Base-by-base conservation (phyloP, 2,797 vertebrate genomes). In the Pangasius djambal region DNA sequence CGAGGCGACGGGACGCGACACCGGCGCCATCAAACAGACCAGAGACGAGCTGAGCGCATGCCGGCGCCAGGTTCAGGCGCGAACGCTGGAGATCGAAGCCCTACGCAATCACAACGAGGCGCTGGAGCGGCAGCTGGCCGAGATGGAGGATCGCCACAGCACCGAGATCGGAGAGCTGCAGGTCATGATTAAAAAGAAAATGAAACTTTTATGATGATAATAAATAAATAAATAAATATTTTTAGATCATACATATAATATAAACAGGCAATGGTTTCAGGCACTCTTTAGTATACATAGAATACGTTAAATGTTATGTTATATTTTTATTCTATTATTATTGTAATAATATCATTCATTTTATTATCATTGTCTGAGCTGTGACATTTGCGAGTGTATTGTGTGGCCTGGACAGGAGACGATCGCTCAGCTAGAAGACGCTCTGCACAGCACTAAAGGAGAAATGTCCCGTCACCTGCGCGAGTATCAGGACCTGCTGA, bases 31-130 rank as follows among this genome's bases (percentile, higher is more conserved):
- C 87, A 97, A 96, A 92, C 95, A 96, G 31, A 95, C 96, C 1
- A 97, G 96, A 91, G 97, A 97, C 87, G 97, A 97, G 94, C 93
- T 97, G 91, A 95, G 93, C 1, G 96, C 97, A 93, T 97, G 96
- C 92, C 96, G 97, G 89, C 92, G 96, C 72, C 97, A 97, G 95
- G 95, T 97, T 90, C 97, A 97, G 92, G 92, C 96, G 0, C 96
- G 96, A 82, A 96, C 95, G 87, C 92, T 97, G 90, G 97, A 97
- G 93, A 95, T 96, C 2, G 97, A 97, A 91, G 61, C 96, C 88
- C 95, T 97, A 34, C 92, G 94, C 91, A 93, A 95, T 90, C 96
- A 97, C 94, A 97, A 97, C 0, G 96, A 97, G 74, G 94, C 97
- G 34, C 94, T 97, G 87, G 96, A 96, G 94, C 94, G 96, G 91